A percentile compares a stretch with the other conserved stretches of the same genome.
Conservation (phyloP, 2,888 invertebrate species). For the Orthosia cruda region DNA sequence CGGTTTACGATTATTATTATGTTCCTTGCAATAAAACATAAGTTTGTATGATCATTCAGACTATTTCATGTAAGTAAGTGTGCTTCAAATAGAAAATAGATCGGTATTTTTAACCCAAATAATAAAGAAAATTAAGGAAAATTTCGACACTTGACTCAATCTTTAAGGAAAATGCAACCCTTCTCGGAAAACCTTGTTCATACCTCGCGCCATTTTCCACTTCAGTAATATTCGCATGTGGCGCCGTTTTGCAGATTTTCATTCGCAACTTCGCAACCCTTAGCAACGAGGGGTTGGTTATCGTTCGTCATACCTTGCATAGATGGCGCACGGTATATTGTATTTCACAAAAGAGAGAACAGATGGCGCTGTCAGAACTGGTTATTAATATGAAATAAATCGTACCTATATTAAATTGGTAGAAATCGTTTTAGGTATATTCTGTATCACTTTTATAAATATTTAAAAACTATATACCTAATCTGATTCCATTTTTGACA, state of each 20-base stretch:
- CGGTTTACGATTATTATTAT: background rate
- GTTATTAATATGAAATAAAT: background rate
- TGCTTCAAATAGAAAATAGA: background rate
- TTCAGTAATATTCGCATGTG: slow-evolving; percentile 76
- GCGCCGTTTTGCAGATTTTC: slow-evolving; percentile 88
- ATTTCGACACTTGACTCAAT: background rate
- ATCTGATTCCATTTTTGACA: background rate
- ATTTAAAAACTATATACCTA: no score
- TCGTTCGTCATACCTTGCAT: slow-evolving; percentile 71
- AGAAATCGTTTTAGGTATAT: no score
- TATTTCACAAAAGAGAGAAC: slow-evolving; percentile 56
- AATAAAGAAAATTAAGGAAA: background rate
- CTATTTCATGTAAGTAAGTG: background rate
- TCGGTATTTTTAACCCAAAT: background rate
- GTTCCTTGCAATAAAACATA: background rate
- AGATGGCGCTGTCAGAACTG: slow-evolving; percentile 83
- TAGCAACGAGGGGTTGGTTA: slow-evolving; percentile 83
- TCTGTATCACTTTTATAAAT: no score
- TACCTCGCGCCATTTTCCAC: slow-evolving; percentile 69
- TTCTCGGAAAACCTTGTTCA: slow-evolving; percentile 20
- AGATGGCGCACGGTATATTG: slow-evolving; percentile 82
- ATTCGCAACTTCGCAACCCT: slow-evolving; percentile 90
- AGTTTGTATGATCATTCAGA: no score
- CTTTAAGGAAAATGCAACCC: background rate
- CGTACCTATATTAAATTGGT: no score